A percentile compares a stretch with the other conserved stretches of the same genome.
Conservation (phyloP, 1,140 invertebrate genomes). For the Cepaea nemoralis region DNA sequence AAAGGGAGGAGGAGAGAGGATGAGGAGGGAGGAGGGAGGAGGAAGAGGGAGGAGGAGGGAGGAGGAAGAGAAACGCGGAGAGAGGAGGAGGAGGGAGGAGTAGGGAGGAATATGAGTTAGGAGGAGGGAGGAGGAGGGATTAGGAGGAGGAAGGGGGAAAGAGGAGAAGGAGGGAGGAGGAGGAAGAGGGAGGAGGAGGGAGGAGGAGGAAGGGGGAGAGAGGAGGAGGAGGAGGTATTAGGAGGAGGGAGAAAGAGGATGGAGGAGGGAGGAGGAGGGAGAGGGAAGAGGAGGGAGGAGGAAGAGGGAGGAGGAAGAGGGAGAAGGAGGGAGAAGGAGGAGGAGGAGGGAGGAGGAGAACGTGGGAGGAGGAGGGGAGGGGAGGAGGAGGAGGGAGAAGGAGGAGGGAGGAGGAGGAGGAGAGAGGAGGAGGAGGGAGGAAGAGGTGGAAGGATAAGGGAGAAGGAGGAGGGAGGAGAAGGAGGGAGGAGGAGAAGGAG, state of each 20-base stretch:
- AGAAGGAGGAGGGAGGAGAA: not conserved
- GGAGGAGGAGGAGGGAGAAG: not conserved
- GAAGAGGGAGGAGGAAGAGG: not conserved
- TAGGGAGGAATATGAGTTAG: too few species aligned
- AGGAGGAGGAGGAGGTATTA: too few species aligned
- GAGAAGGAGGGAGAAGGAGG: not conserved
- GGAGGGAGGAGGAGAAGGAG: not conserved
- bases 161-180: not conserved
- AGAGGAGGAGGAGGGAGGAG: too few species aligned
- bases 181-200: not conserved
- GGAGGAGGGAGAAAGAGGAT: too few species aligned
- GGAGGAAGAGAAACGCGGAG: too few species aligned
- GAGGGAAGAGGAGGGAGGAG: not conserved
- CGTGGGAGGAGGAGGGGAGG: too few species aligned
- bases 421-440: too few species aligned
- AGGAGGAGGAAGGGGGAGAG: slow-evolving; percentile 11
- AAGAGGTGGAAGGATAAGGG: not conserved
- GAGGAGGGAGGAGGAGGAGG: not conserved
- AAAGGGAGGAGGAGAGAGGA: not conserved
- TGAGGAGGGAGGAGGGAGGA: too few species aligned
- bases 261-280: too few species aligned
- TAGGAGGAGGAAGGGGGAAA: too few species aligned
- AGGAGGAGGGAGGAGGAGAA: too few species aligned
- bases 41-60: not conserved
- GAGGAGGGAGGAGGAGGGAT: too few species aligned